Conservation (phyloP, 2,113 vertebrate species). For the Prinia subflava region DNA sequence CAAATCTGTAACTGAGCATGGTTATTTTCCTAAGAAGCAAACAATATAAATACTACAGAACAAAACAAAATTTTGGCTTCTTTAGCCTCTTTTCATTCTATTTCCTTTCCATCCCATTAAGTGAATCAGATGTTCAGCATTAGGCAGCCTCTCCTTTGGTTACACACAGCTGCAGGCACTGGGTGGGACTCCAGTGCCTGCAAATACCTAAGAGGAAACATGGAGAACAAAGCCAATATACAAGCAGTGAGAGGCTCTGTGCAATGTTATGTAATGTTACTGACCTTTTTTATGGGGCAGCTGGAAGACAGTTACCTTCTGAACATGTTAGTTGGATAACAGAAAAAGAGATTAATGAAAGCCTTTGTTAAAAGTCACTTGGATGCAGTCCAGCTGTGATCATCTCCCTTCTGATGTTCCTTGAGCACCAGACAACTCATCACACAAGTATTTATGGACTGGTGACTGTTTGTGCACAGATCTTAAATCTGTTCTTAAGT, state of each 20-base stretch:
- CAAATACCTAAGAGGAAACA: constrained; percentile 55
- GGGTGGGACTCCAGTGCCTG: constrained; percentile 21
- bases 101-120: neutral
- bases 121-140: constrained; percentile 36
- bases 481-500: constrained; percentile 36
- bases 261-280: neutral
- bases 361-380: constrained; percentile 36
- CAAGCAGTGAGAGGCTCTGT: neutral
- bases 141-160: constrained; percentile 21
- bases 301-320: constrained; percentile 48
- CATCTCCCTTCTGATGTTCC: constrained; percentile 25
- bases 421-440: constrained; percentile 26
- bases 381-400: constrained; percentile 27
- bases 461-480: neutral
- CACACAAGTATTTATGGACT: constrained; percentile 4
- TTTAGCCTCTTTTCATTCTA: neutral
- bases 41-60: constrained; percentile 34
- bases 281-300: constrained; percentile 45
- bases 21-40: constrained; percentile 27
- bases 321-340: constrained; percentile 24
- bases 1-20: constrained; percentile 6
- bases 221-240: constrained; percentile 10
- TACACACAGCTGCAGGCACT: constrained; percentile 51
- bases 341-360: constrained; percentile 44
- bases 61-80: constrained; percentile 34